Evolutionary conservation across 2,888 invertebrate species (phyloP).

Genomic region (Tortricodes alternella): DNA sequence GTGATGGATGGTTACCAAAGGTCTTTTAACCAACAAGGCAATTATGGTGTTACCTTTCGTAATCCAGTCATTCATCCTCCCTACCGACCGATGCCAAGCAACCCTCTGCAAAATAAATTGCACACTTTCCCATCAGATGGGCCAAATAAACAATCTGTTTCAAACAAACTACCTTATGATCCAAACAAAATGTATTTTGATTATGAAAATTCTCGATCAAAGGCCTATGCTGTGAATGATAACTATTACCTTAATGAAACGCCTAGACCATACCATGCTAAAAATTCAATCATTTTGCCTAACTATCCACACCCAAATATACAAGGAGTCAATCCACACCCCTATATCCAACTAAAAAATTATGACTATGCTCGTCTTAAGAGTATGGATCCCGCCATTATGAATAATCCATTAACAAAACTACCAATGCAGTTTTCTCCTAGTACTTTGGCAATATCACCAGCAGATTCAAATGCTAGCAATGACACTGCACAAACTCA

Average conservation of each 20-base stretch:
- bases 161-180: slow-evolving; percentile 67
- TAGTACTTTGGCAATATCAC: slow-evolving; percentile 69
- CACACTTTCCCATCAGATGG: slow-evolving; percentile 60
- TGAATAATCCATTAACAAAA: slow-evolving; percentile 56
- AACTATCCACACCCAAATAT: slow-evolving; percentile 60
- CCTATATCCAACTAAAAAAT: slow-evolving; percentile 48
- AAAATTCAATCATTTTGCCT: slow-evolving; percentile 59
- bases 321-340: slow-evolving; percentile 55
- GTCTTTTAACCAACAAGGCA: slow-evolving; percentile 53
- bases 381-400: slow-evolving; percentile 56
- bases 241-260: slow-evolving; percentile 65
- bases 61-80: slow-evolving; percentile 64
- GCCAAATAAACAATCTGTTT: slow-evolving; percentile 49
- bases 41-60: slow-evolving; percentile 58
- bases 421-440: slow-evolving; percentile 71
- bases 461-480: slow-evolving; percentile 71
- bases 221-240: slow-evolving; percentile 56
- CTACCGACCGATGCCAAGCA: slow-evolving; percentile 61
- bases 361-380: slow-evolving; percentile 66
- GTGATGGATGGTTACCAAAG: slow-evolving; percentile 67
- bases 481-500: slow-evolving; percentile 65
- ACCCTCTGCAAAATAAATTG: slow-evolving; percentile 61
- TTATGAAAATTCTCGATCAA: slow-evolving; percentile 56
- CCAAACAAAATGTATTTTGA: slow-evolving; percentile 61
- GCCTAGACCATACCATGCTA: slow-evolving; percentile 53